Evolutionary conservation across 2,113 vertebrate genomes (phyloP).

Genomic region (Xiphias gladius): DNA sequence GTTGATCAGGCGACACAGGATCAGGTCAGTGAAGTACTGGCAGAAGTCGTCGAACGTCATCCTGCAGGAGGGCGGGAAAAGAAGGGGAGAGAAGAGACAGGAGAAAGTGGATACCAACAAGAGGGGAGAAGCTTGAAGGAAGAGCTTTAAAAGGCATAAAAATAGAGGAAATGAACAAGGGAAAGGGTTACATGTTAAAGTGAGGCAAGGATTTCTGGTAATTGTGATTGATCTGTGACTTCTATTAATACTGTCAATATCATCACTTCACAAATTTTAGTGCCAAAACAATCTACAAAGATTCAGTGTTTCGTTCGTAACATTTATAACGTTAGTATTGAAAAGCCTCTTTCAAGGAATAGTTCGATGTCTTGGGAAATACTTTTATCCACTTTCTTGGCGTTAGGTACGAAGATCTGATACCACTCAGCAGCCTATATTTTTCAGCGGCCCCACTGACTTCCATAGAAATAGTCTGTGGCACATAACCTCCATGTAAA

Average conservation of each 20-base stretch:
- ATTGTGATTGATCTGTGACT: neutral
- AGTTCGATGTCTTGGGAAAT: no score
- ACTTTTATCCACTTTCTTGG: no score
- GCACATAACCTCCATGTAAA: no score
- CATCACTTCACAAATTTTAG: no score
- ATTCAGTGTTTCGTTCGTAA: neutral
- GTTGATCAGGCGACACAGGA: slow-evolving; percentile 97
- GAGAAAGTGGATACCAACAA: slow-evolving; percentile 54
- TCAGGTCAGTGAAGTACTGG: slow-evolving; percentile 94
- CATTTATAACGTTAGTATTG: no score
- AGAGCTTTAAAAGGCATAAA: slow-evolving; percentile 52
- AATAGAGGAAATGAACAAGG: slow-evolving; percentile 62
- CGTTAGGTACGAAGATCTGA: neutral
- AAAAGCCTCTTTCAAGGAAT: neutral
- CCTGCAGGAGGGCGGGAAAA: slow-evolving; percentile 81
- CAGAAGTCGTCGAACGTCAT: slow-evolving; percentile 98
- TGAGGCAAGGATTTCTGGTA: neutral
- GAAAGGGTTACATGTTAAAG: slow-evolving; percentile 40
- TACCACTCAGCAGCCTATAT: no score
- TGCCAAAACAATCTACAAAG: neutral
- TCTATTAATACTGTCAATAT: no score
- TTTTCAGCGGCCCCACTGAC: no score
- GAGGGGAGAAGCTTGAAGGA: slow-evolving; percentile 62
- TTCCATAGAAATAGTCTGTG: no score
- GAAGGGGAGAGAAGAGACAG: slow-evolving; percentile 45